phyloP scores from a whole-genome alignment of 92 coral and sea anemone species.

The Porites divaricata region DNA sequence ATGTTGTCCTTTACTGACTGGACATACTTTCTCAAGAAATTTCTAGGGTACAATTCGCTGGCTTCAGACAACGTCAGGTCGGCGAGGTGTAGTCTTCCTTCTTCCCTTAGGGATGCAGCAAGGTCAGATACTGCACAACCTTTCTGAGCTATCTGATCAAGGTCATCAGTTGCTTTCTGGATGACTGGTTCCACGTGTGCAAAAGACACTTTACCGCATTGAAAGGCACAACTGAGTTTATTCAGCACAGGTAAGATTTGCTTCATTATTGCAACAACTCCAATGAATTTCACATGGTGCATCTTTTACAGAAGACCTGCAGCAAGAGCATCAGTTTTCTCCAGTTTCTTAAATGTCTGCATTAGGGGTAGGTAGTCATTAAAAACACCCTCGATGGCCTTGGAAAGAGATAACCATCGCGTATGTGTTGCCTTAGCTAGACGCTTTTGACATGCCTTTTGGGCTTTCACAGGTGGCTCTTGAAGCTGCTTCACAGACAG shows the following conservation, averaged over 20 bases:
- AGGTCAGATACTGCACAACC: background rate
- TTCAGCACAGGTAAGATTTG: slow-evolving; percentile 35
- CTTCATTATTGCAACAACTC: slow-evolving; percentile 25
- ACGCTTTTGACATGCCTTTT: no score
- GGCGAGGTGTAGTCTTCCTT: slow-evolving; percentile 24
- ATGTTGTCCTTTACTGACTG: slow-evolving; percentile 19
- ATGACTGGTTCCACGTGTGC: slow-evolving; percentile 25
- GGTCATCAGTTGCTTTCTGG: slow-evolving; percentile 35
- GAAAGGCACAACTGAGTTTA: slow-evolving; percentile 36
- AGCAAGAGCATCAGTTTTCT: slow-evolving; percentile 34
- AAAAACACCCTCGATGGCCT: slow-evolving; percentile 35
- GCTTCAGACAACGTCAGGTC: slow-evolving; percentile 9
- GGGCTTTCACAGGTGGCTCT: no score
- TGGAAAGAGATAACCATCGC: slow-evolving; percentile 11
- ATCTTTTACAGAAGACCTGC: slow-evolving; percentile 40
- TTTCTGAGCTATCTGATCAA: slow-evolving; percentile 17
- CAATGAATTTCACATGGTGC: slow-evolving; percentile 33
- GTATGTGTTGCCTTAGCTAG: no score
- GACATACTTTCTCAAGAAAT: slow-evolving; percentile 29
- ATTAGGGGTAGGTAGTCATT: slow-evolving; percentile 34
- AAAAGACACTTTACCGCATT: slow-evolving; percentile 36
- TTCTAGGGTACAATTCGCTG: slow-evolving; percentile 3
- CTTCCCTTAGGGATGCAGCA: slow-evolving; percentile 6
- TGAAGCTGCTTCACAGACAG: slow-evolving; percentile 16
- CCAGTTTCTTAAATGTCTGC: slow-evolving; percentile 22